These are phyloP conservation scores for Delichon dasypus DNA, from an alignment of 2,797 vertebrate genomes.

Conservation along the genomic window DNA sequence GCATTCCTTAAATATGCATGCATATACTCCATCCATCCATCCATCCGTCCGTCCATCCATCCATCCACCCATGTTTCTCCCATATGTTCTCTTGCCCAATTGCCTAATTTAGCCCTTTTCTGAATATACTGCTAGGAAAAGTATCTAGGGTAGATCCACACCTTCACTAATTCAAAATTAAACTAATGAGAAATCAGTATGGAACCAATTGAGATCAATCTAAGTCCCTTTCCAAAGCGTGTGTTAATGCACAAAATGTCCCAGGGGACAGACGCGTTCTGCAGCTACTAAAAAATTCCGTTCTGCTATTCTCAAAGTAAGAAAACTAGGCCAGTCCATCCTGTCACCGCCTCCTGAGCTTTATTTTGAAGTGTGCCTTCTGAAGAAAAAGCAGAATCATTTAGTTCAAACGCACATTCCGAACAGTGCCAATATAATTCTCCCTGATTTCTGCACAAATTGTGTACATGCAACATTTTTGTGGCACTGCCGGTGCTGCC, in stretches of 20 bases:
- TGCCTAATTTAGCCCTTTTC: neutral
- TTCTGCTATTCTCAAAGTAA: slow-evolving; percentile 25
- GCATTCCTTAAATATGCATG: neutral
- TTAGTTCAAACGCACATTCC: neutral
- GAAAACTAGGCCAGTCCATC: slow-evolving; percentile 11
- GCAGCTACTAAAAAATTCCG: slow-evolving; percentile 29
- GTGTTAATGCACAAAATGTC: neutral
- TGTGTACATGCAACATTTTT: neutral
- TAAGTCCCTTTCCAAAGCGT: neutral
- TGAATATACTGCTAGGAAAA: neutral
- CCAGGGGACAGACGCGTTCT: neutral
- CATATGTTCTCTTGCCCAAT: neutral
- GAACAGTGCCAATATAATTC: neutral
- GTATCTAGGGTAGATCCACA: neutral
- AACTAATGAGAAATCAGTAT: neutral
- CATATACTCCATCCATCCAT: neutral
- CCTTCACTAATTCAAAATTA: neutral
- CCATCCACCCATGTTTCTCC: neutral
- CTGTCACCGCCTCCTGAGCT: neutral
- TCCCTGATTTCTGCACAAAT: neutral
- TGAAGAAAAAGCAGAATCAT: neutral
- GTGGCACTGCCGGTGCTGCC: neutral
- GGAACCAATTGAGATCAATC: neutral
- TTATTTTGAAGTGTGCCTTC: neutral
- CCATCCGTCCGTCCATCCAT: neutral